Evolutionary conservation across 2,113 vertebrate genomes (phyloP).

Genomic region (Chlamydotis undulata): DNA sequence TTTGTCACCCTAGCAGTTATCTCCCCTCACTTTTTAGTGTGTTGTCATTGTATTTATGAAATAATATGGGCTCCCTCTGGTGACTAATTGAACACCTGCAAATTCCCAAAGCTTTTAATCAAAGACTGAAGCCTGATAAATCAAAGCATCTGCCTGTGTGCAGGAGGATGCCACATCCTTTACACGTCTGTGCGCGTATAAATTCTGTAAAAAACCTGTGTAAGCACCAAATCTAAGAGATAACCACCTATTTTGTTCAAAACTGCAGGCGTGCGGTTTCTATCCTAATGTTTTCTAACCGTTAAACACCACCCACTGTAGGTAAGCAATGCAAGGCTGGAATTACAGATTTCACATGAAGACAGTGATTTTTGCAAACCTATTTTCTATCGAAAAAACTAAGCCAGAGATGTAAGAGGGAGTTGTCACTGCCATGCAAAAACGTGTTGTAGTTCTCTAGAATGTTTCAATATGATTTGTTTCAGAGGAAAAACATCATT

Average conservation of each 20-base stretch:
- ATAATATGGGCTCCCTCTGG: conserved; percentile 79
- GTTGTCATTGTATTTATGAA: conserved; percentile 36
- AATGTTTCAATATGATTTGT: neutral
- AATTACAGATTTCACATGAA: neutral
- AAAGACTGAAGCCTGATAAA: neutral
- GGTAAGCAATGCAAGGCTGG: neutral
- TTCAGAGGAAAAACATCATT: neutral
- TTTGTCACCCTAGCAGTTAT: neutral
- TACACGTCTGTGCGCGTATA: neutral
- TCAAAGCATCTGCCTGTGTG: neutral
- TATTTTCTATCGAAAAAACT: neutral
- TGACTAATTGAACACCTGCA: conserved; percentile 78
- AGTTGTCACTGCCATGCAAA: neutral
- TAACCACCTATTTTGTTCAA: neutral
- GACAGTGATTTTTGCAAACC: neutral
- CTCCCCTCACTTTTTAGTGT: neutral
- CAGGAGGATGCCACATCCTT: neutral
- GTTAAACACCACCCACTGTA: neutral
- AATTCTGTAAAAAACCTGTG: neutral
- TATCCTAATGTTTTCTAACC: neutral
- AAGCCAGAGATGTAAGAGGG: neutral
- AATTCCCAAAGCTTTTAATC: conserved; percentile 62
- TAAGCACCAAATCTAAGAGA: neutral
- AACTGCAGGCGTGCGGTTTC: neutral
- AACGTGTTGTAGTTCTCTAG: neutral